Evolutionary conservation across 1,140 invertebrate genomes (phyloP).

Genomic region (Tetramorium alpestre): DNA sequence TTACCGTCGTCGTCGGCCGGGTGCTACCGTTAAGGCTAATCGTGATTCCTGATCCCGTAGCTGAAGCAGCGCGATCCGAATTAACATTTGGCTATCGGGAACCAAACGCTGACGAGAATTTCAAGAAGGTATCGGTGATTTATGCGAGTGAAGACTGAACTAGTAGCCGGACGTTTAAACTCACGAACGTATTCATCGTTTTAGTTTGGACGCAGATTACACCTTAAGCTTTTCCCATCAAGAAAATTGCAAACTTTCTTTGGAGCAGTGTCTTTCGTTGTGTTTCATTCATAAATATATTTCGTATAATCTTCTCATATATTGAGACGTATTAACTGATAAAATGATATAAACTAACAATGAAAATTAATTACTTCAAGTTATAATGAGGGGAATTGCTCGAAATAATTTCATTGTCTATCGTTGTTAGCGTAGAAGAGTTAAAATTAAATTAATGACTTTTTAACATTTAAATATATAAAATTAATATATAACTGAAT

Average conservation of each 20-base stretch:
- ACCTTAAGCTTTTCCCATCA: not conserved
- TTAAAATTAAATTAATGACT: constrained; percentile 16
- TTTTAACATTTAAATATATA: not conserved
- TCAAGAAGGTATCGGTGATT: constrained; percentile 48
- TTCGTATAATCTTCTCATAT: not conserved
- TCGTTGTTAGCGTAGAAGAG: not conserved
- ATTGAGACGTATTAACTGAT: not conserved
- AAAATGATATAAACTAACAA: not conserved
- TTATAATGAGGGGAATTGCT: not conserved
- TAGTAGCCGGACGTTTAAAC: not conserved
- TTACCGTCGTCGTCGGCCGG: constrained; percentile 6
- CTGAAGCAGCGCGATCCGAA: constrained; percentile 49
- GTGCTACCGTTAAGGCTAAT: constrained; percentile 65
- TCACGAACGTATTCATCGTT: not conserved
- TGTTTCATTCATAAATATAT: not conserved
- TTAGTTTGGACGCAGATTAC: not conserved
- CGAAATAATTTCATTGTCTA: not conserved
- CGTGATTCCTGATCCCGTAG: constrained; percentile 55
- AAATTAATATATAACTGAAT: not conserved
- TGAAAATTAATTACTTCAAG: not conserved
- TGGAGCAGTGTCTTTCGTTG: not conserved
- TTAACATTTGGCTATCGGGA: constrained; percentile 58
- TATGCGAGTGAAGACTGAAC: not conserved
- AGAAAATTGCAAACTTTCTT: not conserved
- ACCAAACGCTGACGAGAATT: constrained; percentile 60